phyloP scores from a whole-genome alignment of 2,113 vertebrate species.

The Seriola quinqueradiata region DNA sequence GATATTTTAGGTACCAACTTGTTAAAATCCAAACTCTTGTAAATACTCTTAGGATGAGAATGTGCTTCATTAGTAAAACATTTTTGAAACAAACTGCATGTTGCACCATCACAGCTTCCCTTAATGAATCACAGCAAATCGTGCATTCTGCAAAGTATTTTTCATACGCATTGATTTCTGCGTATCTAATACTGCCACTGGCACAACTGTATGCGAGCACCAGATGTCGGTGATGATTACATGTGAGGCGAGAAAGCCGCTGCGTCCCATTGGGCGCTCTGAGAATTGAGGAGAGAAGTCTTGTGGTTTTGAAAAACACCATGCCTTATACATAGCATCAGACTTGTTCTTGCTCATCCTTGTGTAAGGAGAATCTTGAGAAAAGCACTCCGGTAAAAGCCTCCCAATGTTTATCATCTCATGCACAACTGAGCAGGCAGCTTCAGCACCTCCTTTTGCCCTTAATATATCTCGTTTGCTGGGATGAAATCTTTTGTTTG shows the following conservation, averaged over 20 bases:
- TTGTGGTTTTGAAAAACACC: slow-evolving; percentile 28
- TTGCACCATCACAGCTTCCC: not conserved
- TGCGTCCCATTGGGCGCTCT: slow-evolving; percentile 26
- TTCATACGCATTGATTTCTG: slow-evolving; percentile 10
- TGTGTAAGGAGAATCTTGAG: slow-evolving; percentile 68
- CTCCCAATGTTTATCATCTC: slow-evolving; percentile 68
- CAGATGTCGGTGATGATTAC: slow-evolving; percentile 8
- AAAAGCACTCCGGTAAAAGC: slow-evolving; percentile 80
- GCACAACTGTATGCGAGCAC: not conserved
- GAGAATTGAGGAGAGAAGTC: slow-evolving; percentile 33
- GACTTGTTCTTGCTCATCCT: slow-evolving; percentile 68
- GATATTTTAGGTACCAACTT: not conserved
- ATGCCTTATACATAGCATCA: slow-evolving; percentile 59
- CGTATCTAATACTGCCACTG: not conserved
- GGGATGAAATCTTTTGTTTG: not conserved
- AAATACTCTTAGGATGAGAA: not conserved
- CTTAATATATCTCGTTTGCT: slow-evolving; percentile 32
- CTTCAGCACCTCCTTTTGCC: slow-evolving; percentile 36
- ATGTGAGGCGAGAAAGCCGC: slow-evolving; percentile 19
- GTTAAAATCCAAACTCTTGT: slow-evolving; percentile 4
- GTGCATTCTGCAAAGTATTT: not conserved
- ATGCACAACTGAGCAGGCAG: slow-evolving; percentile 73
- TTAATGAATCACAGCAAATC: not conserved
- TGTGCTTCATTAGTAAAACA: not conserved
- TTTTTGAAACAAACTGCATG: not conserved